Evolutionary conservation across 2,113 vertebrate genomes (phyloP).

Genomic region (Cyrtonyx montezumae): DNA sequence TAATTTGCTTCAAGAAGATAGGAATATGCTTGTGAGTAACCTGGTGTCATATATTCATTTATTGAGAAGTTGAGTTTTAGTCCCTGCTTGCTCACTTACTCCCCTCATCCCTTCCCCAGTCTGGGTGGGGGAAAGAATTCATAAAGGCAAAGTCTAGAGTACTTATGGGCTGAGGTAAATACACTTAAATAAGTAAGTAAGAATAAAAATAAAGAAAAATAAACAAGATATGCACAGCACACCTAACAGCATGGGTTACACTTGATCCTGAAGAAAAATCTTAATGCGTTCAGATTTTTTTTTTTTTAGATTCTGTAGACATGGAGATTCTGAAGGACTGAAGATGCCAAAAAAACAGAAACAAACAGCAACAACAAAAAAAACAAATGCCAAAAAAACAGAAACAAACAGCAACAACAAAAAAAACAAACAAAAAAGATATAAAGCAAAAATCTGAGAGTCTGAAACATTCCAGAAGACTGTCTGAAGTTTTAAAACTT

Average conservation of each 20-base stretch:
- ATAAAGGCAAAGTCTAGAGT: neutral
- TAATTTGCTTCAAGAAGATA: neutral
- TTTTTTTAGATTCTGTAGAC: neutral
- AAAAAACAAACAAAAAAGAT: neutral
- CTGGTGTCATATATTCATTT: neutral
- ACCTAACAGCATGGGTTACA: neutral
- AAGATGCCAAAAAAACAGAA: neutral
- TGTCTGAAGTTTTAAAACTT: neutral
- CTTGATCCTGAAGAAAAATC: neutral
- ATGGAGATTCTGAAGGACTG: neutral
- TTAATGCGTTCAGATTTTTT: neutral
- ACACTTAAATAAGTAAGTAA: neutral
- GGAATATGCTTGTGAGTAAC: neutral
- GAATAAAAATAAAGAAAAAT: neutral
- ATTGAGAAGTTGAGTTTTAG: neutral
- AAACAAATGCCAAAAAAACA: neutral
- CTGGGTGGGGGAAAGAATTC: neutral
- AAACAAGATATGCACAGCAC: neutral
- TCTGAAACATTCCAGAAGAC: neutral
- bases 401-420: no score
- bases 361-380: no score
- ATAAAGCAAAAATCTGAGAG: neutral
- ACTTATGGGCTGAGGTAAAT: neutral
- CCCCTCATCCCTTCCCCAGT: neutral
- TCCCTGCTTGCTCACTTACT: neutral